Base-by-base conservation (phyloP, 2,113 vertebrate species). In the Diadophis punctatus region DNA sequence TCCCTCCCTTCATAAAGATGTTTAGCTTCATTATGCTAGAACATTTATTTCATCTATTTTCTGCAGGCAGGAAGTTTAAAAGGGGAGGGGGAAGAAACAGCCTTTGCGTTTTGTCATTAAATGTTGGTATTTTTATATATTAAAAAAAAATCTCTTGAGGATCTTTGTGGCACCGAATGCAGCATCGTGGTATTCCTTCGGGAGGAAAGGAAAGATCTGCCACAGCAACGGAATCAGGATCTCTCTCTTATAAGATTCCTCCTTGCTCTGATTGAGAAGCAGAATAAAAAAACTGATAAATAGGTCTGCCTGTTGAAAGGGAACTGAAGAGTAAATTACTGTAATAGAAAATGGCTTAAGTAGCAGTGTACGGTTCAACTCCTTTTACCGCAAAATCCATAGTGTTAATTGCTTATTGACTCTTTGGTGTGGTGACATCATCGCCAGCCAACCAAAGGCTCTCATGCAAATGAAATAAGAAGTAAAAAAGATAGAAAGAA, bases 371-470 rank as follows among this genome's bases (percentile, higher is more conserved):
- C 88, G 80, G 95, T 86, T 91, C 88, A 94, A 96, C 95, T 95
- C 94, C 95, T 96, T 95, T 97, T 96, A 97, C 94, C 94, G 96
- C 97, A 97, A 98, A 97, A 97, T 68, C 88, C 94, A 90, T 90
- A 96, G 94, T 93, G 96, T 96, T 97, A 97, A 98, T 97, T 97
- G 97, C 97, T 97, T 97, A 97, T 97, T 96, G 97, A 97, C 95
- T 90, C 95, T 93, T 94, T 94, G 95, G 94, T 93, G 95, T 90
- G 94, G 97, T 98, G 97, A 98, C 97, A 97, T 98, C 97, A 98
- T 95, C 93, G 92, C 34, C 39, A 95, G 96, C 97, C 98, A 98
- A 98, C 98, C 92, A 95, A 93, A n/a, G 93, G 68, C 63, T 49
- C 14, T 43, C 39, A 63, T 89, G 89, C 93, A 92, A 94, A 94